Evolutionary conservation across 2,888 invertebrate genomes (phyloP).

Genomic region (Eristalinus sepulchralis): DNA sequence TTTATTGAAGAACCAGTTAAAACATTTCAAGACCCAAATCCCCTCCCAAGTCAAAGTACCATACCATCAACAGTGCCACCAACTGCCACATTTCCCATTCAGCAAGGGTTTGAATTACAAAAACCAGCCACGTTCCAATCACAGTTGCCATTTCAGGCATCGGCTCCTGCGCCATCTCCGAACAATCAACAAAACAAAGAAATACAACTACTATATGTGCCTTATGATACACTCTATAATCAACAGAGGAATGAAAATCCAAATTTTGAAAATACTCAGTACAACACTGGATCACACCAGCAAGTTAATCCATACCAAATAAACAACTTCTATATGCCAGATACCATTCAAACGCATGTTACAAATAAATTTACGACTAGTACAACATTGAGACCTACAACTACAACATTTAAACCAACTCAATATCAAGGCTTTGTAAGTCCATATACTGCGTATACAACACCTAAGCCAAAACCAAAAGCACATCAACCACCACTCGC

Average conservation of each 20-base stretch:
- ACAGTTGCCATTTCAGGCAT: conserved; percentile 65
- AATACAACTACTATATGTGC: conserved; percentile 91
- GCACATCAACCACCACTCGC: conserved; percentile 93
- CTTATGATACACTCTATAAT: conserved; percentile 87
- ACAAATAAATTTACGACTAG: conserved; percentile 74
- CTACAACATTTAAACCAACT: conserved; percentile 76
- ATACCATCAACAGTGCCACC: conserved; percentile 76
- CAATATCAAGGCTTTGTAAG: conserved; percentile 75
- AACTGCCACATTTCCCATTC: conserved; percentile 75
- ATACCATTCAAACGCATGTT: conserved; percentile 74
- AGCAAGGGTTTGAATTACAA: conserved; percentile 75
- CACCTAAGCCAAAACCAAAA: conserved; percentile 84
- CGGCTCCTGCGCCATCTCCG: conserved; percentile 61
- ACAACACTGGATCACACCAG: conserved; percentile 76
- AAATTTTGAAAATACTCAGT: conserved; percentile 76
- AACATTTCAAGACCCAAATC: conserved; percentile 74
- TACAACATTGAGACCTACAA: conserved; percentile 76
- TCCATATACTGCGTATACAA: conserved; percentile 76
- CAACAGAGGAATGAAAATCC: conserved; percentile 76
- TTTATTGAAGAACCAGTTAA: conserved; percentile 77
- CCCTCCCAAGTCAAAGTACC: conserved; percentile 75
- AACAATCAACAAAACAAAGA: conserved; percentile 82
- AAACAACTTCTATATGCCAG: conserved; percentile 80
- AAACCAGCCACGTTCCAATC: conserved; percentile 73
- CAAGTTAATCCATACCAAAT: conserved; percentile 81